phyloP scores from a whole-genome alignment of 2,888 invertebrate species.

The Heliconius ismenius region DNA sequence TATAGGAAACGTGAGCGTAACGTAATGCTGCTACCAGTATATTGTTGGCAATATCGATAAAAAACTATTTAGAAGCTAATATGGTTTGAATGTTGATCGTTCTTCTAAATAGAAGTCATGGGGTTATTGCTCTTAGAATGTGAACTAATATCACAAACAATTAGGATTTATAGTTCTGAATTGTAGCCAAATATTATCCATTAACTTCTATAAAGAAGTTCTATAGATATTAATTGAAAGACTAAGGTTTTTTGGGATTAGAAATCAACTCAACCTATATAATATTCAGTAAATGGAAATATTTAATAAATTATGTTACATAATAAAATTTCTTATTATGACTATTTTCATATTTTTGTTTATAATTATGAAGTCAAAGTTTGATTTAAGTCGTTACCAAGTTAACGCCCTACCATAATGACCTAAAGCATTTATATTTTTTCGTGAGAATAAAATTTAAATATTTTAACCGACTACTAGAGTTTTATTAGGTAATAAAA shows the following conservation, averaged over 20 bases:
- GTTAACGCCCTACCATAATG: slow-evolving; percentile 58
- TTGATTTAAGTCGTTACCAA: slow-evolving; percentile 62
- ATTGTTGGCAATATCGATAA: slow-evolving; percentile 53
- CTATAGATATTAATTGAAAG: slow-evolving; percentile 18
- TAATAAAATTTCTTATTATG: slow-evolving; percentile 40
- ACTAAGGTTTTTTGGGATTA: neutral
- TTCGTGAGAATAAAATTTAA: neutral
- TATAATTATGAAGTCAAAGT: slow-evolving; percentile 27
- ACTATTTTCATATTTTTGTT: slow-evolving; percentile 51
- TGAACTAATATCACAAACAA: slow-evolving; percentile 34
- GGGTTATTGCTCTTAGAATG: slow-evolving; percentile 44
- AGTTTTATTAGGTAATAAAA: too few relatives aligned
- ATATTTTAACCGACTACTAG: too few relatives aligned
- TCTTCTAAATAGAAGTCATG: slow-evolving; percentile 42
- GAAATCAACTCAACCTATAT: neutral
- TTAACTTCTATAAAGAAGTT: slow-evolving; percentile 19
- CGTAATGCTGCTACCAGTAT: slow-evolving; percentile 59
- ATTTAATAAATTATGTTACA: neutral
- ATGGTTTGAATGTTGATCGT: slow-evolving; percentile 46
- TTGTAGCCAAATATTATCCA: slow-evolving; percentile 28
- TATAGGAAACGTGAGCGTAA: slow-evolving; percentile 67
- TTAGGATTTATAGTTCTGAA: slow-evolving; percentile 27
- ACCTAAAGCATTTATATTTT: neutral
- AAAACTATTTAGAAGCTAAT: slow-evolving; percentile 52
- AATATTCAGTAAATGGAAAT: neutral